Conservation (phyloP, 2,797 vertebrate species). For the Hydrophis major region DNA sequence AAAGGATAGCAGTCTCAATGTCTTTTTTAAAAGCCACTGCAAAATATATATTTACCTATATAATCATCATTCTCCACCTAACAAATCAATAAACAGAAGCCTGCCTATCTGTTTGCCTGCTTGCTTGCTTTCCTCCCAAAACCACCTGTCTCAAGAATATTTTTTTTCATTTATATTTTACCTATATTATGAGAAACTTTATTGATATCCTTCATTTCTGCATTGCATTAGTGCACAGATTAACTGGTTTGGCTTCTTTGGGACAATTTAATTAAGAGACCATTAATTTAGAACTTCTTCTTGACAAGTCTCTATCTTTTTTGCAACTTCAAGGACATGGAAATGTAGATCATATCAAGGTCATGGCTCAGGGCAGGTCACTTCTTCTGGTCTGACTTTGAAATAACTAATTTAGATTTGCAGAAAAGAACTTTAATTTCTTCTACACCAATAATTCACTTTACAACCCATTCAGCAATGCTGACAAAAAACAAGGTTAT, state of each 20-base stretch:
- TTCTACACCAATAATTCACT: background rate
- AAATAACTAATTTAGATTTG: background rate
- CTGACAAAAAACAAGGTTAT: background rate
- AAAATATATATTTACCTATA: background rate
- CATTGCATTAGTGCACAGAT: constrained; percentile 56
- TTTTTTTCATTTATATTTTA: constrained; percentile 28
- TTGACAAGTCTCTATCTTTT: constrained; percentile 24
- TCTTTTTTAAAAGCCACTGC: background rate
- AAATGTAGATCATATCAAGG: background rate
- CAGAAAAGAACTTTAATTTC: background rate
- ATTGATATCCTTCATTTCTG: constrained; percentile 67
- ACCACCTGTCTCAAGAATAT: background rate
- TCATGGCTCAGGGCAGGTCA: background rate
- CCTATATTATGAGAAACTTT: constrained; percentile 28
- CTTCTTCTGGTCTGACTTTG: background rate
- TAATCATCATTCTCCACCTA: background rate
- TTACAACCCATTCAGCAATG: background rate
- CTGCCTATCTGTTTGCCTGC: background rate
- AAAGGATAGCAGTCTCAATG: background rate
- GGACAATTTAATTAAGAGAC: constrained; percentile 62
- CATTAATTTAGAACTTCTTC: constrained; percentile 51
- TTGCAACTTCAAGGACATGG: background rate
- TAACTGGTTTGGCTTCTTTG: constrained; percentile 49
- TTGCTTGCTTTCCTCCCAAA: background rate
- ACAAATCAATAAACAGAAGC: background rate